Evolutionary conservation across 2,113 vertebrate genomes (phyloP).

Genomic region (Podiceps cristatus): DNA sequence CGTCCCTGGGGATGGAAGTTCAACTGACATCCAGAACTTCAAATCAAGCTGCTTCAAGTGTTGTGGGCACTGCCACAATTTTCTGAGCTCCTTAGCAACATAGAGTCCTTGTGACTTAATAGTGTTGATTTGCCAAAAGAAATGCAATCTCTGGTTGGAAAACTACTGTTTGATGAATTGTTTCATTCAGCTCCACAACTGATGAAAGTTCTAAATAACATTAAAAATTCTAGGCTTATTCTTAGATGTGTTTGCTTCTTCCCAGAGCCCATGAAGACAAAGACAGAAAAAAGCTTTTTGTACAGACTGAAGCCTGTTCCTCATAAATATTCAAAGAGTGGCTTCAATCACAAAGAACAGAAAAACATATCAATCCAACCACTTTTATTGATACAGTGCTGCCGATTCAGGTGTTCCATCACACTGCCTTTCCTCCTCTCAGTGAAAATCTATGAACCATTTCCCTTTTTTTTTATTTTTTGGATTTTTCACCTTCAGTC

Average conservation of each 20-base stretch:
- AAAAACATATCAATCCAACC: constrained; percentile 24
- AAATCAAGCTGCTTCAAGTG: background rate
- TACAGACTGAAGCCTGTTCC: constrained; percentile 13
- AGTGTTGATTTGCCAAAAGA: constrained; percentile 39
- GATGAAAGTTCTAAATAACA: constrained; percentile 6
- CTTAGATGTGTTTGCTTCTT: constrained; percentile 34
- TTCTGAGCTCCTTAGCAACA: constrained; percentile 26
- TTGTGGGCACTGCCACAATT: background rate
- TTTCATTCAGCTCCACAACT: constrained; percentile 18
- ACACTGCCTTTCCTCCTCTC: background rate
- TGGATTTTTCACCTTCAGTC: background rate
- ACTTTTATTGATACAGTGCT: background rate
- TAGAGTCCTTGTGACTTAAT: background rate
- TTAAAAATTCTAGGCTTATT: constrained; percentile 30
- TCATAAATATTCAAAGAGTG: constrained; percentile 44
- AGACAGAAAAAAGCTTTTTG: constrained; percentile 32
- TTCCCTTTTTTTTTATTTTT: background rate
- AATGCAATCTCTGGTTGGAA: constrained; percentile 5
- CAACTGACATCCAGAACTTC: constrained; percentile 25
- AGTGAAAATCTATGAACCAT: background rate
- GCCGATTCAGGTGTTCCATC: background rate
- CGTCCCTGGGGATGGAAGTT: background rate
- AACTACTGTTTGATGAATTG: constrained; percentile 20
- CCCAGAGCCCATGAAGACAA: background rate
- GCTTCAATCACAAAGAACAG: background rate